phyloP scores from a whole-genome alignment of 1,140 invertebrate species.

The Drosophila willistoni region DNA sequence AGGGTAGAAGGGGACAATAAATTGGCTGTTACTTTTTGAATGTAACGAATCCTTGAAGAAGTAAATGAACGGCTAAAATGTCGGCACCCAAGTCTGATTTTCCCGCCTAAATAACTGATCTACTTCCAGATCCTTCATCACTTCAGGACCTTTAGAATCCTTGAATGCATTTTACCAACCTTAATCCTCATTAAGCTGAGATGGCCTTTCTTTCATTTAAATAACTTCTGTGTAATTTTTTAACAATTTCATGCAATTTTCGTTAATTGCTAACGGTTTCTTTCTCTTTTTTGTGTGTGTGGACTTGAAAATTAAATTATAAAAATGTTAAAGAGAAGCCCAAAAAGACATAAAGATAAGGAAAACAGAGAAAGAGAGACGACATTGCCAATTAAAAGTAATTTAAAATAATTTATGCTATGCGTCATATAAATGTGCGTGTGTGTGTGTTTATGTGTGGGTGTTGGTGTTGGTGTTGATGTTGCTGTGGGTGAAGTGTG shows the following conservation, averaged over 20 bases:
- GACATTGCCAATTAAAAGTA: conserved; percentile 78
- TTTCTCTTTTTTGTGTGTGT: not conserved
- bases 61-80: no score
- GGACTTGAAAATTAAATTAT: conserved; percentile 47
- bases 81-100: no score
- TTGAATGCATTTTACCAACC: no score
- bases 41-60: no score
- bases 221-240: no score
- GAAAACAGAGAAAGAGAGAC: conserved; percentile 22
- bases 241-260: not conserved
- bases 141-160: no score
- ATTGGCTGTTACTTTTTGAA: no score
- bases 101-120: no score
- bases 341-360: conserved; percentile 15
- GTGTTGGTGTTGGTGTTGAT: conserved; percentile 11
- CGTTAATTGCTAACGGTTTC: not conserved
- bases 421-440: conserved; percentile 52
- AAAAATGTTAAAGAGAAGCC: conserved; percentile 53
- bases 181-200: no score
- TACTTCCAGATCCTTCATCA: no score
- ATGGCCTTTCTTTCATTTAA: no score
- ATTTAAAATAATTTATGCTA: conserved; percentile 78
- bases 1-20: no score
- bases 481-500: conserved; percentile 32
- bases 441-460: conserved; percentile 37